Evolutionary conservation across 2,113 vertebrate genomes (phyloP).

Genomic region (Xiphorhynchus elegans): DNA sequence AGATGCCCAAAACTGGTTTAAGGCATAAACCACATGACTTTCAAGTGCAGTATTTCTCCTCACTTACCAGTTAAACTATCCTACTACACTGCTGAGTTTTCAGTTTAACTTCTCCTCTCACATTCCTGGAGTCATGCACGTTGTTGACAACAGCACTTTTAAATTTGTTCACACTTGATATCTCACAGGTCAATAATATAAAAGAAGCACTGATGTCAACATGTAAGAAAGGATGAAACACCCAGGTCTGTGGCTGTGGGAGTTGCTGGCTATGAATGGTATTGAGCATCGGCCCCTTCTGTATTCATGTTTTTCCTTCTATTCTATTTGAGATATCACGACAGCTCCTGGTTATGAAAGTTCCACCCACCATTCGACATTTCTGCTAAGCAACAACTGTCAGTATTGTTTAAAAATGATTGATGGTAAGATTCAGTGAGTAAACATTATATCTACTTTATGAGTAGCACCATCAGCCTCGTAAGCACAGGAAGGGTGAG

Average conservation of each 20-base stretch:
- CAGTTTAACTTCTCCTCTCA: background rate
- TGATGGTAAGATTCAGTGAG: background rate
- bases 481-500: background rate
- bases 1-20: background rate
- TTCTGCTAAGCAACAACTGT: background rate
- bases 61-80: background rate
- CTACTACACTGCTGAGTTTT: background rate
- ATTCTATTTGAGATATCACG: background rate
- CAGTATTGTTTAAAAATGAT: background rate
- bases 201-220: background rate
- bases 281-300: background rate
- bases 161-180: background rate
- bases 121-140: background rate
- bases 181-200: background rate
- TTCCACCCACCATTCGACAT: background rate
- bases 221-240: background rate
- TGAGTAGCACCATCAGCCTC: background rate
- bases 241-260: rapidly evolving
- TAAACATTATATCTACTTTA: background rate
- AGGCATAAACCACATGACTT: background rate
- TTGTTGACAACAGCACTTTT: background rate
- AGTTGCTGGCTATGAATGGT: background rate
- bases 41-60: background rate
- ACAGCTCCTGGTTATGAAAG: background rate
- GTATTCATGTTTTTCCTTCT: background rate